phyloP scores from a whole-genome alignment of 1,140 invertebrate genomes.

The Ectropis grisescens region DNA sequence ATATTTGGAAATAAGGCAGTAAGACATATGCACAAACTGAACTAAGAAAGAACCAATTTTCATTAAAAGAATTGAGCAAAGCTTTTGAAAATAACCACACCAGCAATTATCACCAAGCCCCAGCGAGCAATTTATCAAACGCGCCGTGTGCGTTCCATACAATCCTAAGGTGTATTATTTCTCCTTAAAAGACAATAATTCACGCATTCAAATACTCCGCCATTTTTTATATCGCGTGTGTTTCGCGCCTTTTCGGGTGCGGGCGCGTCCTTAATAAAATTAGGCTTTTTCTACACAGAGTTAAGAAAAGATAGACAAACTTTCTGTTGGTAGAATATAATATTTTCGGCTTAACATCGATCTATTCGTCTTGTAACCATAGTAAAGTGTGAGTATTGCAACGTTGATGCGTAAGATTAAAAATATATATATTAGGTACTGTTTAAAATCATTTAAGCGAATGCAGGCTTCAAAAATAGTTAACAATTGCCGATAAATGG shows the following conservation, averaged over 20 bases:
- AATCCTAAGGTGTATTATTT: slow-evolving; percentile 50
- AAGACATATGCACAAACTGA: too few relatives aligned
- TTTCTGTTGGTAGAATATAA: neutral
- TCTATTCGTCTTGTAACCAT: slow-evolving; percentile 2
- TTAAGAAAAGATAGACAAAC: slow-evolving; percentile 14
- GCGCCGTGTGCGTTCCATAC: slow-evolving; percentile 24
- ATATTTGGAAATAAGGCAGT: too few relatives aligned
- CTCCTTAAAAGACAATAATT: slow-evolving; percentile 64
- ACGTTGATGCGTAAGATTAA: too few relatives aligned
- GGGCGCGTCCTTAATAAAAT: slow-evolving; percentile 67
- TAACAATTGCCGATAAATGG: too few relatives aligned
- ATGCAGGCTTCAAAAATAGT: too few relatives aligned
- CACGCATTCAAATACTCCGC: slow-evolving; percentile 65
- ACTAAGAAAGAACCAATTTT: too few relatives aligned
- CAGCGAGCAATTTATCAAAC: slow-evolving; percentile 29
- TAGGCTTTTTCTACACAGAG: slow-evolving; percentile 47
- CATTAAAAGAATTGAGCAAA: too few relatives aligned
- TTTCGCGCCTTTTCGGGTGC: slow-evolving; percentile 65
- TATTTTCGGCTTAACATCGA: neutral
- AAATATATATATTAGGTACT: too few relatives aligned
- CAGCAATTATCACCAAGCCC: too few relatives aligned
- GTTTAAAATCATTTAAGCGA: too few relatives aligned
- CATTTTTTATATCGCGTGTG: slow-evolving; percentile 70
- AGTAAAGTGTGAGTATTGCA: too few relatives aligned
- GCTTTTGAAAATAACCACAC: too few relatives aligned